These are phyloP conservation scores for Perodicticus potto DNA, from an alignment of 2,797 vertebrate genomes.

Conservation along the genomic window DNA sequence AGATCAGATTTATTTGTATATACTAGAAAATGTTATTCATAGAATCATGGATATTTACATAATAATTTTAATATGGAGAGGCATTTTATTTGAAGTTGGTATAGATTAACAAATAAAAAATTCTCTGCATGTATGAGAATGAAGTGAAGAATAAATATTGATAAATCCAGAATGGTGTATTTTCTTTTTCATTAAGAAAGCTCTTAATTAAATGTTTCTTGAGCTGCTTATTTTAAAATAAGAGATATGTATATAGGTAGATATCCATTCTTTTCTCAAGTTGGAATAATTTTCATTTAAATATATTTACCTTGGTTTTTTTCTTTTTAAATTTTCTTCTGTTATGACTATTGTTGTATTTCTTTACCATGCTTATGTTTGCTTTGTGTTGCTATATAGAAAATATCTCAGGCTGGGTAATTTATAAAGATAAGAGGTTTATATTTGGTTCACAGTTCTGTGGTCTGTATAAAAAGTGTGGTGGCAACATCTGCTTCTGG, in stretches of 20 bases:
- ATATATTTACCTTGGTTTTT: background rate
- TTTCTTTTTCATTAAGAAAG: constrained; percentile 39
- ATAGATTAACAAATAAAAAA: background rate
- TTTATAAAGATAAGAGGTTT: background rate
- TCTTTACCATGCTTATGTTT: background rate
- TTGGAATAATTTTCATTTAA: background rate
- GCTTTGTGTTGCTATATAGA: background rate
- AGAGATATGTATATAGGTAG: background rate
- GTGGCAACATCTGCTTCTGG: background rate
- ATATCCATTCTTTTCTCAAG: background rate
- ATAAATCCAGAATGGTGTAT: constrained; percentile 27
- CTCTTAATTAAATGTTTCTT: constrained; percentile 11
- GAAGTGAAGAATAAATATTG: background rate
- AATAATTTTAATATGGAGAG: constrained; percentile 8
- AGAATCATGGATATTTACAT: constrained; percentile 1
- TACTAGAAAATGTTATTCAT: constrained; percentile 1
- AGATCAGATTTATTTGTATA: constrained; percentile 12
- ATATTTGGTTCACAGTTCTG: background rate
- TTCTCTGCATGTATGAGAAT: background rate
- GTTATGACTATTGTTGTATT: background rate
- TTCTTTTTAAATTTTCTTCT: background rate
- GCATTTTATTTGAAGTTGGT: background rate
- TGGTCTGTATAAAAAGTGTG: background rate
- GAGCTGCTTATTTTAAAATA: constrained; percentile 24
- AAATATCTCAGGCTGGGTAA: background rate